phyloP scores from a whole-genome alignment of 2,888 invertebrate genomes.

The Macrophya alboannulata region DNA sequence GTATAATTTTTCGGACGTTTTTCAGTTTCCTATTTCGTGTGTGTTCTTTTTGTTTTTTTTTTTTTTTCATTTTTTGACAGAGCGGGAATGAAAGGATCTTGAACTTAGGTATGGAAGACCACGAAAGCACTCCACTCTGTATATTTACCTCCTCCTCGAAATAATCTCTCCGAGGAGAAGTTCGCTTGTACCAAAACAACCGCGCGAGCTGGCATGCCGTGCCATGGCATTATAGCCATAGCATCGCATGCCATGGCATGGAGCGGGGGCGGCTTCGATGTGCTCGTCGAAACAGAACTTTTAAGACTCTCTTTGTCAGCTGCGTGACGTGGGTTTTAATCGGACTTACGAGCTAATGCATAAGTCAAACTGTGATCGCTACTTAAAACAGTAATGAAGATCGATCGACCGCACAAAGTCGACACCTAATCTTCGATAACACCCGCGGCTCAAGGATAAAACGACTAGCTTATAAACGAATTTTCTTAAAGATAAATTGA shows the following conservation, averaged over 20 bases:
- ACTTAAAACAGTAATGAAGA: conserved; percentile 49
- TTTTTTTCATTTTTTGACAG: background rate
- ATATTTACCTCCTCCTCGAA: conserved; percentile 26
- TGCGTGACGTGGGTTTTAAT: conserved; percentile 49
- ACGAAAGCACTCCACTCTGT: conserved; percentile 30
- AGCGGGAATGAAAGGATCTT: background rate
- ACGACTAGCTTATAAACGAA: background rate
- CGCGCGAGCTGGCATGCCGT: background rate
- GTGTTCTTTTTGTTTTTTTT: background rate
- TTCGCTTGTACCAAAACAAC: conserved; percentile 39
- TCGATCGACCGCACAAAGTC: conserved; percentile 27
- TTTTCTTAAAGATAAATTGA: background rate
- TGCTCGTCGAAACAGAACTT: conserved; percentile 33
- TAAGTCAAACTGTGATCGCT: conserved; percentile 48
- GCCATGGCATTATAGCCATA: background rate
- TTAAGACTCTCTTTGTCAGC: conserved; percentile 36
- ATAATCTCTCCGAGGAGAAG: conserved; percentile 37
- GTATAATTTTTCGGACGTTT: background rate
- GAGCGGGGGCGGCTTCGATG: background rate
- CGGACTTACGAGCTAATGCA: conserved; percentile 37
- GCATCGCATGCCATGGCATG: background rate
- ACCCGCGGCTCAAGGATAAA: background rate
- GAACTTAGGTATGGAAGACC: conserved; percentile 30
- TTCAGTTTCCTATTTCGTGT: too few species aligned
- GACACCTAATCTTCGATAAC: conserved; percentile 16